Evolutionary conservation across 2,888 invertebrate genomes (phyloP), one percentile per base, ranked within the genome.

Genomic region (Leptinotarsa haldemani): DNA sequence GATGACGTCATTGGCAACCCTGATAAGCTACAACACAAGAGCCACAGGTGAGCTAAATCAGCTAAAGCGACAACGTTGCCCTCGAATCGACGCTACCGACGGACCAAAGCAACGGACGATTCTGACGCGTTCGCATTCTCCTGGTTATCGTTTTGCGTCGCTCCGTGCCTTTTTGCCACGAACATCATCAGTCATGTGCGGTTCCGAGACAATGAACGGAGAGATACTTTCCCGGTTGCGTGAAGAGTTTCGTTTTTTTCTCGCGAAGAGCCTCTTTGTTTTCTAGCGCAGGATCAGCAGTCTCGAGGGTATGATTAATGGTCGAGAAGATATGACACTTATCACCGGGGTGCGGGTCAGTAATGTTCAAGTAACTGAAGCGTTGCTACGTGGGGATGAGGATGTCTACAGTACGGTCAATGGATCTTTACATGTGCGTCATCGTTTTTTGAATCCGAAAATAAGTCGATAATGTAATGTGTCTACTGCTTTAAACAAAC

Each of bases 201-300:
- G 71, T 71, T 68, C 71, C 71, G 63, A 67, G 20, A 61, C 71
- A 52, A 20, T 63, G 63, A 61, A 48, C 67, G 46, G 15, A 30
- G n/a, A 65, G 48, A 65, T n/a, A 22, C 30, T 61, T 58, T 65
- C 18, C 47, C 56, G 61, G 12, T 66, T 30, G 65, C 40, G 61
- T 48, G 22, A 3, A 52, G 52, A 58, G 18, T 56, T 56, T 30
- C 18, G n/a, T 63, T 63, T 22, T 22, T 20, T 69, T 50, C 48
- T 63, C 22, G 48, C 69, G 25, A 48, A 15, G 50, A 48, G n/a
- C 22, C n/a, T 46, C 18, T 18, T 56, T 56, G 56, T 56, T 56
- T 56, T 13, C 1, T 1, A 20, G 56, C n/a, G 56, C 12, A 40
- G 13, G 25, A 61, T 61, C 16, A 12, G 18, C 30, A 30, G 18